Evolutionary conservation across 2,797 vertebrate species (phyloP), one percentile per base, ranked within the genome.

Genomic region (Mus caroli): DNA sequence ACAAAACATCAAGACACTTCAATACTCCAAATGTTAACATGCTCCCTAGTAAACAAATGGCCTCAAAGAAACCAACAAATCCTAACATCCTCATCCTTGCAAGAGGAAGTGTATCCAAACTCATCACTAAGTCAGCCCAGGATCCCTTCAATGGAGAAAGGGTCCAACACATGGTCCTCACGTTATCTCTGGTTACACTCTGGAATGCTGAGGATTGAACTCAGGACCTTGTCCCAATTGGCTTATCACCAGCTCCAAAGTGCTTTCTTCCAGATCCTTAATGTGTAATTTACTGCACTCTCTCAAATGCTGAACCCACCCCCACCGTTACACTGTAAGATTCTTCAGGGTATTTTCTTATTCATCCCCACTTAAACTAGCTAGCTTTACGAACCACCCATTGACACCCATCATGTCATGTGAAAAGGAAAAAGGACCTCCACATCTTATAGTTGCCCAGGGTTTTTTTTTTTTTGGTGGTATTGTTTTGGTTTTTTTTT

Each of bases 51-150:
- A 46, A 77, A 78, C 28, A 34, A 78, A 79, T 19, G 4, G 58
- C 67, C 52, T 88, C 58, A 6, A 86, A 34, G n/a, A 88, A 79
- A 71, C 26, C 90, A 92, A 77, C 46, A 15, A 95, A 69, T 88
- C n/a, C 40, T 52, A 92, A 84, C 10, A 67, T 34, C 31, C 15
- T 67, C 20, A 87, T 12, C 60, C 78, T 69, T 60, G 64, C 11
- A 80, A 69, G 79, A 1, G 4, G 43, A 90, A 84, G 19, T 24
- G 13, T 12, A 71, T 3, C 14, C 9, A 83, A 82, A 73, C 15
- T 82, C 79, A 6, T 46, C 58, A 62, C 69, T 56, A n/a, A 0
- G 28, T 3, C 8, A 8, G 14, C 31, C 71, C 40, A 56, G 50
- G 22, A 24, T 54, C 56, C 22, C 19, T 79, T 31, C 9, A 9